Percentiles rank a stretch among this genome's conserved stretches.
These are phyloP conservation scores for Stichodactyla helianthus DNA, from an alignment of 64 coral and sea anemone genomes.

Conservation along the genomic window DNA sequence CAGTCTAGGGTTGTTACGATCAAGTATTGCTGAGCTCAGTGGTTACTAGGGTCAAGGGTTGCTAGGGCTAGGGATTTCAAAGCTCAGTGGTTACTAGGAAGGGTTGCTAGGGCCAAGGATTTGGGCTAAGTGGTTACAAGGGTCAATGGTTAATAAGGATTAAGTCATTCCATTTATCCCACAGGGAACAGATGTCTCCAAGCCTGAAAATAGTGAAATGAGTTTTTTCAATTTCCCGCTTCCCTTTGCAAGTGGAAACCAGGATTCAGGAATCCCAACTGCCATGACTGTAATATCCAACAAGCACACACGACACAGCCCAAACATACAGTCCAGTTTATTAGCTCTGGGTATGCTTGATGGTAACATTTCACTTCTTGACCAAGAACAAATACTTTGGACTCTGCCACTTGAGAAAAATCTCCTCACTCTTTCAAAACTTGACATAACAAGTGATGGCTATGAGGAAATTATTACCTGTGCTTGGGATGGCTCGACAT, in stretches of 20 bases:
- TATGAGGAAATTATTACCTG: slow-evolving; percentile 82
- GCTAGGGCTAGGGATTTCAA: too few relatives aligned
- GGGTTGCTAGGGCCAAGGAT: too few relatives aligned
- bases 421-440: slow-evolving; percentile 71
- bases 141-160: too few relatives aligned
- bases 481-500: slow-evolving; percentile 78
- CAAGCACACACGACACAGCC: slow-evolving; percentile 5
- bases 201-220: not conserved
- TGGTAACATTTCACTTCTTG: slow-evolving; percentile 49
- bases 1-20: too few relatives aligned
- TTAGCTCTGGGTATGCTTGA: slow-evolving; percentile 70
- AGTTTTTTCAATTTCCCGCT: slow-evolving; percentile 9
- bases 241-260: slow-evolving; percentile 4
- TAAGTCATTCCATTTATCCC: not conserved
- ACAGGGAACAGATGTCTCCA: not conserved
- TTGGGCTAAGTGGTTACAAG: too few relatives aligned
- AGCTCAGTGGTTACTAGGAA: too few relatives aligned
- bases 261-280: slow-evolving; percentile 36
- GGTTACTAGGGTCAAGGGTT: too few relatives aligned
- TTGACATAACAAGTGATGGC: slow-evolving; percentile 72
- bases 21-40: too few relatives aligned
- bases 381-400: slow-evolving; percentile 58
- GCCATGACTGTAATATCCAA: slow-evolving; percentile 30
- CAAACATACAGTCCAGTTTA: slow-evolving; percentile 9
- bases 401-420: slow-evolving; percentile 51